A percentile compares a stretch with the other conserved stretches of the same genome.
These are phyloP conservation scores for Drosophila tripunctata DNA, from an alignment of 2,888 invertebrate genomes.

Conservation along the genomic window DNA sequence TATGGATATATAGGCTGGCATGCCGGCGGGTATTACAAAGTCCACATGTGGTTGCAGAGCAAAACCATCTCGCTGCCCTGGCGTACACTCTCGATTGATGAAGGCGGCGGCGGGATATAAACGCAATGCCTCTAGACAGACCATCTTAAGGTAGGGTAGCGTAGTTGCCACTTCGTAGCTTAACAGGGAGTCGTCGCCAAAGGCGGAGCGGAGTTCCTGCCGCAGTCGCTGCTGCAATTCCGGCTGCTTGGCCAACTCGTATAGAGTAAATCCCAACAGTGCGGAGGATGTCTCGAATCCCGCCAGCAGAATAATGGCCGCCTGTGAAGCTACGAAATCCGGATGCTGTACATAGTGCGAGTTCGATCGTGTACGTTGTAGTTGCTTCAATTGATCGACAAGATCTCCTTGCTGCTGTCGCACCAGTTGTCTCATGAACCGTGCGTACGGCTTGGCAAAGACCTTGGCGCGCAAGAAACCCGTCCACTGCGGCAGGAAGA, in stretches of 20 bases:
- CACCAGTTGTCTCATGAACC: constrained; percentile 82
- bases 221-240: constrained; percentile 82
- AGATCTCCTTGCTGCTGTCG: constrained; percentile 80
- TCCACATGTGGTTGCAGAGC: constrained; percentile 70
- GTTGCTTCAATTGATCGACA: constrained; percentile 83
- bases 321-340: constrained; percentile 80
- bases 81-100: constrained; percentile 80
- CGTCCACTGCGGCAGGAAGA: constrained; percentile 73
- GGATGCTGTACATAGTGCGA: constrained; percentile 62
- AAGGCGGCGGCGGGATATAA: constrained; percentile 82
- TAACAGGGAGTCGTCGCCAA: constrained; percentile 48
- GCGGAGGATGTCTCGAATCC: constrained; percentile 83
- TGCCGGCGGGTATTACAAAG: constrained; percentile 75
- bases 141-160: constrained; percentile 84
- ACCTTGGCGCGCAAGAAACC: constrained; percentile 67
- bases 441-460: constrained; percentile 60
- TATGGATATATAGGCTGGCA: constrained; percentile 82
- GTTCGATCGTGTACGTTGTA: constrained; percentile 62
- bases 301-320: constrained; percentile 80
- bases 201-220: constrained; percentile 80
- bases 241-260: constrained; percentile 83
- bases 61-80: constrained; percentile 48
- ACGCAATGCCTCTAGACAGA: constrained; percentile 81
- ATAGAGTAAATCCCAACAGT: constrained; percentile 83
- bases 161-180: constrained; percentile 81